Evolutionary conservation across 2,797 vertebrate species (phyloP).

Genomic region (Fratercula arctica): DNA sequence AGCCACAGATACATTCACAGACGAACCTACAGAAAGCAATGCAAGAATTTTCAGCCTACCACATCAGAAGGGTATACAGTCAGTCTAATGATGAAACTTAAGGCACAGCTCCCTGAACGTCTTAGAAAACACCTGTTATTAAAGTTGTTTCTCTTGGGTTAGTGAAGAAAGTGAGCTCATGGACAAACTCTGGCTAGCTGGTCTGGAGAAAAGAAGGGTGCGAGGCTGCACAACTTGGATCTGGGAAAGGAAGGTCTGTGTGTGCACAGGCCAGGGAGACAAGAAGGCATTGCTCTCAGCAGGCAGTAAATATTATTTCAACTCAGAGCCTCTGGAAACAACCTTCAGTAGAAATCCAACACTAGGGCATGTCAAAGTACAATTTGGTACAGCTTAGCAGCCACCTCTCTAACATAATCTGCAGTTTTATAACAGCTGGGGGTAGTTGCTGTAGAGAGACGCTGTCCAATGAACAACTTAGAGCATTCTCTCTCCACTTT

Average conservation of each 20-base stretch:
- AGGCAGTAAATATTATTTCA: neutral
- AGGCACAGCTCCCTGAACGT: neutral
- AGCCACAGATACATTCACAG: neutral
- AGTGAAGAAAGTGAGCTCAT: neutral
- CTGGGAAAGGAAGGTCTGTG: accelerated
- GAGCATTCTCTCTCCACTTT: neutral
- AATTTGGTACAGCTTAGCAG: neutral
- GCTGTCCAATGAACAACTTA: neutral
- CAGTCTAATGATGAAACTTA: neutral
- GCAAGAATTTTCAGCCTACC: neutral
- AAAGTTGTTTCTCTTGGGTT: neutral
- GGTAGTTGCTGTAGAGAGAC: neutral
- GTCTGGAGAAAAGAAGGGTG: neutral
- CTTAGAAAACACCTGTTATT: neutral
- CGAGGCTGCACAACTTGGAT: neutral
- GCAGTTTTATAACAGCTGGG: neutral
- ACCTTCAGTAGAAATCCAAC: neutral
- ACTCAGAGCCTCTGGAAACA: neutral
- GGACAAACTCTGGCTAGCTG: neutral
- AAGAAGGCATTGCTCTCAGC: neutral
- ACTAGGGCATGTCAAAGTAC: neutral
- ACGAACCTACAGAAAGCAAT: neutral
- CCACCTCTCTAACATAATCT: neutral
- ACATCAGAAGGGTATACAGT: neutral
- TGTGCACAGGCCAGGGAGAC: neutral